Conservation (phyloP, 1,140 invertebrate species). For the Zaprionus inermis region DNA sequence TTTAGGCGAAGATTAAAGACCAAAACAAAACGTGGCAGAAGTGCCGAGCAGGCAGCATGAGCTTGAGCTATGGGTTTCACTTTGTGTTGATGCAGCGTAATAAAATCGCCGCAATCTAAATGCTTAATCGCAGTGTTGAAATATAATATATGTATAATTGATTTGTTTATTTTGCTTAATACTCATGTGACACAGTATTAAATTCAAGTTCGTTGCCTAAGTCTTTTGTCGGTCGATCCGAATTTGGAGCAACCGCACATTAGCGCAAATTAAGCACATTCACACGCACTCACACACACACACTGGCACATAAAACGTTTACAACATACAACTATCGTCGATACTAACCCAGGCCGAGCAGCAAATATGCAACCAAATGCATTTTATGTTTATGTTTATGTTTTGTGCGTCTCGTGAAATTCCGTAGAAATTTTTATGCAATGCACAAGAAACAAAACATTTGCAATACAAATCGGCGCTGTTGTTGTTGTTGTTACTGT, state of each 20-base stretch:
- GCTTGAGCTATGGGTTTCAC: conserved; percentile 55
- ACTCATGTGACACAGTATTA: conserved; percentile 13
- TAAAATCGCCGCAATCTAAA: conserved; percentile 4
- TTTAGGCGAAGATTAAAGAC: conserved; percentile 26
- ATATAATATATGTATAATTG: background rate
- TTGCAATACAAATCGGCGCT: conserved; percentile 34
- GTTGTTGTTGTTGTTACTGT: conserved; percentile 44
- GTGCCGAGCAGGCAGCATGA: conserved; percentile 30
- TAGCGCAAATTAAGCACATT: conserved; percentile 63
- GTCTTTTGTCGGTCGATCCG: conserved; percentile 60
- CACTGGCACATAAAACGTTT: conserved; percentile 10
- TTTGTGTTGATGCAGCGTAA: conserved; percentile 24
- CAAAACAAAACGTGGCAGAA: conserved; percentile 19
- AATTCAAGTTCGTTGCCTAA: conserved; percentile 74
- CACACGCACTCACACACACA: conserved; percentile 11
- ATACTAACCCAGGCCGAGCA: conserved; percentile 73
- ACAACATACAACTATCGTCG: conserved; percentile 22
- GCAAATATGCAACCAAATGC: conserved; percentile 62
- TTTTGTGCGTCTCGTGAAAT: background rate
- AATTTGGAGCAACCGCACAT: conserved; percentile 40
- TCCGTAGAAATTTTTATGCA: conserved; percentile 22
- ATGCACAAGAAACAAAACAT: conserved; percentile 31
- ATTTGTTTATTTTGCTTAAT: background rate
- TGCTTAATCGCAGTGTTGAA: background rate
- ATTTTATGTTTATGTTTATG: conserved; percentile 38